Conservation (phyloP, 1,140 invertebrate genomes). For the Drosophila auraria region DNA sequence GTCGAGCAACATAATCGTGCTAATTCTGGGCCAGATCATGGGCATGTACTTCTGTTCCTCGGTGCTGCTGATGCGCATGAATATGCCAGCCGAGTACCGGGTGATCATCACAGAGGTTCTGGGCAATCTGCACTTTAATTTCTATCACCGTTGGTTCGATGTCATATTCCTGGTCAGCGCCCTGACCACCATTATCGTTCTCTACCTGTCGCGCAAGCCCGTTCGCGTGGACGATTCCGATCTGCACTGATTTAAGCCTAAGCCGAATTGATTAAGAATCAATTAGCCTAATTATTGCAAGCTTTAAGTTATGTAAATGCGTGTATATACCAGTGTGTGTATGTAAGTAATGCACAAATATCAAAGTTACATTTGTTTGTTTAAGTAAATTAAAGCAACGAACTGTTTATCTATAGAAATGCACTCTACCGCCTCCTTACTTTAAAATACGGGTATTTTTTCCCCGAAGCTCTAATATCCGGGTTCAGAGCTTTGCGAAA, state of each 20-base stretch:
- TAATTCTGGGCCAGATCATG: conserved; percentile 99
- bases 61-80: conserved; percentile 99
- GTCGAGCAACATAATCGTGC: conserved; percentile 99
- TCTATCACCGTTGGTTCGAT: conserved; percentile 99
- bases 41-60: conserved; percentile 99
- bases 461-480: background rate
- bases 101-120: conserved; percentile 99
- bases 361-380: conserved; percentile 55
- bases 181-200: conserved; percentile 96
- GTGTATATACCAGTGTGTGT: conserved; percentile 50
- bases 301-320: conserved; percentile 66
- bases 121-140: conserved; percentile 99
- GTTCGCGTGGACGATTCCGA: conserved; percentile 71
- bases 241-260: conserved; percentile 55
- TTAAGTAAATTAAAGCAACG: conserved; percentile 41
- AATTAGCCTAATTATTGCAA: conserved; percentile 52
- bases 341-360: conserved; percentile 57
- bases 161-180: conserved; percentile 99
- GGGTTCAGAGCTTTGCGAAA: conserved; percentile 12
- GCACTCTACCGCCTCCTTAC: background rate
- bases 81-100: conserved; percentile 99
- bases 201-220: conserved; percentile 89
- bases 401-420: conserved; percentile 47
- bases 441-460: conserved; percentile 6
- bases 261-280: conserved; percentile 58